phyloP scores from a whole-genome alignment of 2,113 vertebrate genomes.

The Brevimyrus niger region DNA sequence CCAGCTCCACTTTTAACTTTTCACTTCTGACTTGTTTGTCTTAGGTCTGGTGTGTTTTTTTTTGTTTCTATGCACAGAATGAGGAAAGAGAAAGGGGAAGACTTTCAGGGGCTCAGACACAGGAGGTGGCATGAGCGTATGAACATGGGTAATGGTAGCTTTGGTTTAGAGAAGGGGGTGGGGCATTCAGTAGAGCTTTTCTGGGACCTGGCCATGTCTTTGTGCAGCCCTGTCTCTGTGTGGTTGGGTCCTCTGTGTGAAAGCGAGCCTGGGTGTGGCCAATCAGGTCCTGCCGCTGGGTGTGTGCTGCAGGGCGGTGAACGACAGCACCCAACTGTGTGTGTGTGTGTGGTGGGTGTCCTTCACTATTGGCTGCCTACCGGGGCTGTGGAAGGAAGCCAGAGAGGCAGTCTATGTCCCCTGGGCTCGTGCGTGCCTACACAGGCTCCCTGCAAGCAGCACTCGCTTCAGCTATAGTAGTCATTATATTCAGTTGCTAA shows the following conservation, averaged over 20 bases:
- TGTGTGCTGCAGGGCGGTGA: conserved; percentile 37
- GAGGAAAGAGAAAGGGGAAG: not conserved
- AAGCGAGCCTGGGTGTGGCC: conserved; percentile 46
- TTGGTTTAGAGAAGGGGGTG: not conserved
- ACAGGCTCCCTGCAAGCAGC: not conserved
- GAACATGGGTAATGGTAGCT: not conserved
- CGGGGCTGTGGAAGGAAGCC: not conserved
- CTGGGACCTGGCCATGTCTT: not conserved
- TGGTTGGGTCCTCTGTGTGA: conserved; percentile 44
- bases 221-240: conserved; percentile 13
- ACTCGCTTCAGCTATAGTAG: not conserved
- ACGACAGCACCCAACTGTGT: conserved; percentile 26
- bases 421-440: conserved; percentile 35
- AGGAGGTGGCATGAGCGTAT: not conserved
- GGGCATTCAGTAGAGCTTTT: not conserved
- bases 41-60: conserved; percentile 44
- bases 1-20: conserved; percentile 40
- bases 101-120: not conserved
- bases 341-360: conserved; percentile 14
- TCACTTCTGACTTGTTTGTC: conserved; percentile 43
- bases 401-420: conserved; percentile 38
- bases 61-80: conserved; percentile 33
- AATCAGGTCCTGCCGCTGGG: conserved; percentile 48
- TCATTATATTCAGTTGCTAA: not conserved
- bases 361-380: conserved; percentile 38